Percentiles rank a stretch among this genome's conserved stretches.
These are phyloP conservation scores for Halocynthia roretzi DNA, from an alignment of 23 tunicate genomes.

Conservation along the genomic window DNA sequence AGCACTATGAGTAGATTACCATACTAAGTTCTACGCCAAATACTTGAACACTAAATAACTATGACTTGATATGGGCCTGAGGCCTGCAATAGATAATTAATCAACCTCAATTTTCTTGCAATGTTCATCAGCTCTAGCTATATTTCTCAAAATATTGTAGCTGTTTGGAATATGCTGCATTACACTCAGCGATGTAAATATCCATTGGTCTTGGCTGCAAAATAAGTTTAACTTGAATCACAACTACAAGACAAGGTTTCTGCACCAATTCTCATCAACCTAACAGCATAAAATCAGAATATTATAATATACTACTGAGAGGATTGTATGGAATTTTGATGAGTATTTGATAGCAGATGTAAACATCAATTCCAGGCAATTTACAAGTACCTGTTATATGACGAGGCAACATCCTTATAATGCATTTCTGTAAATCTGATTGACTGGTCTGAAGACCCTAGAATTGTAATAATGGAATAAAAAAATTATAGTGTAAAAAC, in stretches of 20 bases:
- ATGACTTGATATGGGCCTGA: too few species aligned
- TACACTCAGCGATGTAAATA: conserved; percentile 38
- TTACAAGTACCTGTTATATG: conserved; percentile 36
- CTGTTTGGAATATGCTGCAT: conserved; percentile 43
- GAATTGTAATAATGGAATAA: too few species aligned
- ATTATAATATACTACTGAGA: too few species aligned
- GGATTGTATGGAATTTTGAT: too few species aligned
- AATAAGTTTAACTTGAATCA: neutral
- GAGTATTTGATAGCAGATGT: too few species aligned
- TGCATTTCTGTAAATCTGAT: conserved; percentile 6
- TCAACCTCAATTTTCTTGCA: conserved; percentile 13
- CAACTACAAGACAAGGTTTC: neutral
- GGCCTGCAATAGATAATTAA: too few species aligned
- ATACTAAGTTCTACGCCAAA: too few species aligned
- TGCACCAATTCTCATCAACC: neutral
- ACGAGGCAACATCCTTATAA: conserved; percentile 39
- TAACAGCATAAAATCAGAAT: too few species aligned
- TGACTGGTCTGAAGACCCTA: neutral
- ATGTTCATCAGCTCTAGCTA: conserved; percentile 23
- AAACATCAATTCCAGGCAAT: too few species aligned
- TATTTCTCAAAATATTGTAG: conserved; percentile 35
- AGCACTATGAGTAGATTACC: too few species aligned
- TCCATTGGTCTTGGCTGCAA: conserved; percentile 50
- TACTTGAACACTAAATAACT: too few species aligned
- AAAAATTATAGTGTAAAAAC: too few species aligned